Evolutionary conservation across 1,140 invertebrate species (phyloP), one percentile per base, ranked within the genome.

Genomic region (Adelges cooleyi): DNA sequence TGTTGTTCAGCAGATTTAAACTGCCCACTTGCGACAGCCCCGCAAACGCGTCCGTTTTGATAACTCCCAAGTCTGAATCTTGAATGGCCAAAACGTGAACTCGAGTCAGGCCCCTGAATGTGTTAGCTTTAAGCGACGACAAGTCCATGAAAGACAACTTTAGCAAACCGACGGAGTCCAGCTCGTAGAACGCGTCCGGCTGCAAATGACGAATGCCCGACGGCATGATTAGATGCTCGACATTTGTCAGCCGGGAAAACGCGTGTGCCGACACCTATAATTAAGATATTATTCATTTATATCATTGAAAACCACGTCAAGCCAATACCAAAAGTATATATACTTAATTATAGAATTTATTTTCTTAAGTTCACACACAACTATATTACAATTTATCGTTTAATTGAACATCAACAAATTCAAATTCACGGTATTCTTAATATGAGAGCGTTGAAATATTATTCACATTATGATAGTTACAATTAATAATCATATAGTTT

Each of bases 121-220:
- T 89, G 70, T 82, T 81, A 0, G 84, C 77, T 23, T 81, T 75
- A 2, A 90, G 74, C 25, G 81, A 80, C 3, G 80, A 79, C 11
- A 91, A 74, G 71, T 90, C 88, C 87, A 90, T 89, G 71, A 85
- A 90, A 10, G 85, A 83, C 15, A 90, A 71, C 71, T 89, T 89
- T 3, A 91, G 74, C 20, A 86, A 75, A 0, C 84, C 85, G 2
- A 91, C 84, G 9, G 84, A 81, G 72, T 89, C 86, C 51, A 90
- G 75, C n/a, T 86, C 86, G 33, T 82, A 83, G 72, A 91, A 90
- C 2, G 87, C 84, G 73, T 87, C 86, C 20, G 83, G 79, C 70
- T 89, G 86, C 48, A 90, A 82, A 22, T 77, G 76, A 27, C 81
- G 79, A 65, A 90, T 85, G 17, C 87, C 87, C 1, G 85, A 85